Base-by-base conservation (phyloP, 2,113 vertebrate genomes). In the Otolemur garnettii region DNA sequence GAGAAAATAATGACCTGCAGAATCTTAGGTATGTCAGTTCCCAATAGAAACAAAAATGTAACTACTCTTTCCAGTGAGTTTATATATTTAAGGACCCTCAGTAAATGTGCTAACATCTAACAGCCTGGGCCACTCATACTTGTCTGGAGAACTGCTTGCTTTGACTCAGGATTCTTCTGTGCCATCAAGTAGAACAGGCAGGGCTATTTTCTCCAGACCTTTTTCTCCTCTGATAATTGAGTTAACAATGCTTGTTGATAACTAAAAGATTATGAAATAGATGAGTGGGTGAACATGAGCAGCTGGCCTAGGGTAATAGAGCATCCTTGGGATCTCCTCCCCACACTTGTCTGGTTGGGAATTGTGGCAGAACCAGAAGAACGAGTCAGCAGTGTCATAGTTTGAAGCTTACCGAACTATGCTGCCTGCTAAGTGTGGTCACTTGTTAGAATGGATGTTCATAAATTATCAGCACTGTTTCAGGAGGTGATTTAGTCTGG, bases 191-290 rank as follows among this genome's bases (percentile, higher is more conserved):
- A 80, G 35, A 92, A 87, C 14, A 28, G 42, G 64, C 42, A 74
- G 75, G 74, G 45, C 75, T 93, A 0, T 87, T 97, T 92, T 96
- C 45, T 66, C 77, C 87, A 71, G 69, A 60, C 18, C 6, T n/a
- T 57, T 9, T 21, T 1, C 42, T 19, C 13, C 24, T 26, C 59
- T n/a, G 15, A n/a, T 87, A 79, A 80, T 85, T 42, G 72, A 94
- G 75, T 93, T 94, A 91, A 90, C 93, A 92, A 78, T 75, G 87
- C 69, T 82, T 4, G 0, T 87, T 71, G 62, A 88, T 87, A 62
- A 80, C 30, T 66, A 50, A 78, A 90, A 95, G 96, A 74, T 96
- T 97, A 71, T 85, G 93, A 95, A 96, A 96, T 50, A 78, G 75
- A 42, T 42, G 69, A 59, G 45, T 72, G 81, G 89, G 89, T 69